Evolutionary conservation across 2,888 invertebrate species (phyloP), one percentile per base, ranked within the genome.

Genomic region (Polydrusus pterygomalis): DNA sequence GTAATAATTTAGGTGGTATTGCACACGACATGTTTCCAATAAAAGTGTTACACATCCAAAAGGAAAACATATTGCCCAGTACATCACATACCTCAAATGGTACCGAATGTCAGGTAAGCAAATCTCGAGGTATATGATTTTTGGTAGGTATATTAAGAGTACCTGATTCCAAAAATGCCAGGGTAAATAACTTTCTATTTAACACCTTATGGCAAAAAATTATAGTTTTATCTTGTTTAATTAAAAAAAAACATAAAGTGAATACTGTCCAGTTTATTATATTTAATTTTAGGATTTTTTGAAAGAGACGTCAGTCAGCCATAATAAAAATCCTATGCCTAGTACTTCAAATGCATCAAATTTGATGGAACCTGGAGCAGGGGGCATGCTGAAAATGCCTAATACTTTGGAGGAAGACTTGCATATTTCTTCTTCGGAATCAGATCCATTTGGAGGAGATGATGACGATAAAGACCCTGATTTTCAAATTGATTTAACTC

Each of bases 371-470:
- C 17, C 47, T 49, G 17, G 15, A 49, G 47, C 17, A 49, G 17
- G n/a, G 13, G 25, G 56, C 17, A 56, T n/a, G 17, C 40, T 15
- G 2, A 63, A 43, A 63, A 63, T 25, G 7, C 45, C 25, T 40
- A 63, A 63, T 40, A 63, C 45, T 45, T 43, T 40, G 20, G 13
- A 40, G 13, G 25, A 63, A 20, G 63, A 43, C 18, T 63, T 25
- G 20, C 3, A 34, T 62, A 40, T 3, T 43, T 43, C 67, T 67
- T 67, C 51, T 15, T 51, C 67, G 17, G 51, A 67, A 67, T 51
- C 54, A 51, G 67, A 49, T 67, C 49, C 67, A 34, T 67, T 67
- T 67, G 67, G 51, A 67, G 67, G 51, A 38, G 49, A 67, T 67
- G 49, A 67, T 38, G 51, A 67, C 25, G 51, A 67, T 54, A n/a